These are phyloP conservation scores for Exephanes ischioxanthus DNA, from an alignment of 2,888 invertebrate genomes.

Conservation along the genomic window DNA sequence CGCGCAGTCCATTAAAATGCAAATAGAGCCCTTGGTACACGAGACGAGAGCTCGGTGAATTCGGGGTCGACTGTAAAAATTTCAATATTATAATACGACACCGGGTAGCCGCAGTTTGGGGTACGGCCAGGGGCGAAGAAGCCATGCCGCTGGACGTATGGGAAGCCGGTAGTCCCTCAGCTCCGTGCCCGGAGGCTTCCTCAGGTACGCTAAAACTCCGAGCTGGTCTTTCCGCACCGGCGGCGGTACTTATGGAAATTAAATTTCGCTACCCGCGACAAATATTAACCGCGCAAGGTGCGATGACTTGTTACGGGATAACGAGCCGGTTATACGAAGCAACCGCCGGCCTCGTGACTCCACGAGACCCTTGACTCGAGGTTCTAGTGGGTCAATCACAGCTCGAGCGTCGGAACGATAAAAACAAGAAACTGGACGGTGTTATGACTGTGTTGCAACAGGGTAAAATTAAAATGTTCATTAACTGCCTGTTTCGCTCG, in stretches of 20 bases:
- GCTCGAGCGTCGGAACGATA: not conserved
- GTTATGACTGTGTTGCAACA: not conserved
- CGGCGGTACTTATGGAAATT: conserved; percentile 83
- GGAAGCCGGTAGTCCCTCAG: conserved; percentile 50
- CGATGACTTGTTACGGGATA: conserved; percentile 47
- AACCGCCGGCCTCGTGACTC: conserved; percentile 73
- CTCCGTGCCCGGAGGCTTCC: conserved; percentile 29
- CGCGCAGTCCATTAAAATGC: conserved; percentile 76
- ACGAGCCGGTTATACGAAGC: conserved; percentile 72
- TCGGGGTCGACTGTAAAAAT: conserved; percentile 75
- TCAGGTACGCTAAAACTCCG: not conserved
- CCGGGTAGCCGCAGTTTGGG: conserved; percentile 64
- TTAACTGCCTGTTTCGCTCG: not conserved
- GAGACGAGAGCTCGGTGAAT: conserved; percentile 72
- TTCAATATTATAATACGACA: conserved; percentile 79
- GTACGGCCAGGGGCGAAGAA: conserved; percentile 26
- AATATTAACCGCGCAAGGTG: conserved; percentile 61
- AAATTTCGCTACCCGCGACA: conserved; percentile 78
- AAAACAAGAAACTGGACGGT: not conserved
- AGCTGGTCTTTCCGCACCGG: conserved; percentile 53
- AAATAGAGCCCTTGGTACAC: conserved; percentile 73
- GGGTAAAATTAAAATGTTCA: not conserved
- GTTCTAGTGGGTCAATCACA: not conserved
- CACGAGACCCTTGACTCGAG: not conserved
- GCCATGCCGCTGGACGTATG: conserved; percentile 59